Conservation (phyloP, 2,113 vertebrate genomes). For the Phasianus colchicus region DNA sequence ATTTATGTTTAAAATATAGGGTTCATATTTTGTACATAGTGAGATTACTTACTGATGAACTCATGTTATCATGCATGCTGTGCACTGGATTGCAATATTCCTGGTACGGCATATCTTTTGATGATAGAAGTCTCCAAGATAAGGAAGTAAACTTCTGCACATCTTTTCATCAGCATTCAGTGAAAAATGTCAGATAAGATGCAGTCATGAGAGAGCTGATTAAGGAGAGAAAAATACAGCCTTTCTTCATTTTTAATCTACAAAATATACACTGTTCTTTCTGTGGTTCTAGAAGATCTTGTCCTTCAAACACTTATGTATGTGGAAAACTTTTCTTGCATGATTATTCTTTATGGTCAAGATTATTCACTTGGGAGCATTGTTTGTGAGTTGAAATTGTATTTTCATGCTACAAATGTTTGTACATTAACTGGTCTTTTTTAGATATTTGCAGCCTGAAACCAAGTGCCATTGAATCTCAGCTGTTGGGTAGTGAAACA, state of each 20-base stretch:
- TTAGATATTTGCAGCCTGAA: background rate
- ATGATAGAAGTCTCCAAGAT: conserved; percentile 22
- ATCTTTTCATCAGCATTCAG: background rate
- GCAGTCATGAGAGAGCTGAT: background rate
- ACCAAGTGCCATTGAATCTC: background rate
- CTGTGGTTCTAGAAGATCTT: background rate
- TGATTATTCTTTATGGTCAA: background rate
- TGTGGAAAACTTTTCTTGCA: background rate
- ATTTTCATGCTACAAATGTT: background rate
- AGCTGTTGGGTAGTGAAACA: background rate
- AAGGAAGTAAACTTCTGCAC: background rate
- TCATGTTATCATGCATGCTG: background rate
- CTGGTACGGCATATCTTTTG: background rate
- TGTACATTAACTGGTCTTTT: background rate
- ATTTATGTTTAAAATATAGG: background rate
- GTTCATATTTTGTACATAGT: background rate
- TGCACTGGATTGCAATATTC: background rate
- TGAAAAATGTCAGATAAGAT: conserved; percentile 6
- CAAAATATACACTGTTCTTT: background rate
- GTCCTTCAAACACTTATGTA: background rate
- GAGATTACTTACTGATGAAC: background rate
- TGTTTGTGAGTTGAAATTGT: background rate
- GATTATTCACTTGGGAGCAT: background rate
- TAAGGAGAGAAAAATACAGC: background rate
- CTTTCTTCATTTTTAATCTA: background rate